Evolutionary conservation across 2,797 vertebrate species (phyloP).

Genomic region (Oreonectes daqikongensis): DNA sequence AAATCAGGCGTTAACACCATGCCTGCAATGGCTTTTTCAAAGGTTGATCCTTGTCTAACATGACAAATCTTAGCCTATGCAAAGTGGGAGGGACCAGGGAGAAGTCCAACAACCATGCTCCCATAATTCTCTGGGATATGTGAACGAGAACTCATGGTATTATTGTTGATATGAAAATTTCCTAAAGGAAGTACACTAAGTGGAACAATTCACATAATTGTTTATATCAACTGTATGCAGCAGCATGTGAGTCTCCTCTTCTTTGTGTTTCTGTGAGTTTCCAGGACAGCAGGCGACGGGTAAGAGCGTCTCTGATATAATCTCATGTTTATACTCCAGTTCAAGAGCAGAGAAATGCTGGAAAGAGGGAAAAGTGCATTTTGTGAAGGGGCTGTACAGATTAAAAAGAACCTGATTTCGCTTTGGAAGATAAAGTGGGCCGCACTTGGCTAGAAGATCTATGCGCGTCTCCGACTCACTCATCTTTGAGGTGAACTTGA

Average conservation of each 20-base stretch:
- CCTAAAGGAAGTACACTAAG: not conserved
- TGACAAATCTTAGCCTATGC: not conserved
- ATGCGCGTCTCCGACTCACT: conserved; percentile 11
- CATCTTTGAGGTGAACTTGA: conserved; percentile 21
- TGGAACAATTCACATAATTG: conserved; percentile 1
- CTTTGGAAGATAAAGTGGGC: conserved; percentile 60
- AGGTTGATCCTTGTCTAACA: not conserved
- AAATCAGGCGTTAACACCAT: not conserved
- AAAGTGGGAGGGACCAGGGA: conserved; percentile 3
- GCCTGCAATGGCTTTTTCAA: conserved; percentile 2
- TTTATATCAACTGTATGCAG: not conserved
- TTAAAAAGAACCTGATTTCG: conserved; percentile 64
- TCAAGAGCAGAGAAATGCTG: conserved; percentile 35
- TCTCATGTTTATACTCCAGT: conserved; percentile 9
- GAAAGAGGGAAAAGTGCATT: conserved; percentile 64
- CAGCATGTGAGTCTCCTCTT: not conserved
- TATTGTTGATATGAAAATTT: conserved; percentile 4
- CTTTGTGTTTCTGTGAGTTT: conserved; percentile 12
- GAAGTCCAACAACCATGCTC: not conserved
- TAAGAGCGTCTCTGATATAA: conserved; percentile 49
- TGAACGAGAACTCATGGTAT: not conserved
- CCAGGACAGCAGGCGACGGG: not conserved
- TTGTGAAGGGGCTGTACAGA: conserved; percentile 55
- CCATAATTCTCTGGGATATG: not conserved
- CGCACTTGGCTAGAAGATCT: conserved; percentile 27